phyloP scores from a whole-genome alignment of 2,797 vertebrate species.

The Rhynchotus rufescens region DNA sequence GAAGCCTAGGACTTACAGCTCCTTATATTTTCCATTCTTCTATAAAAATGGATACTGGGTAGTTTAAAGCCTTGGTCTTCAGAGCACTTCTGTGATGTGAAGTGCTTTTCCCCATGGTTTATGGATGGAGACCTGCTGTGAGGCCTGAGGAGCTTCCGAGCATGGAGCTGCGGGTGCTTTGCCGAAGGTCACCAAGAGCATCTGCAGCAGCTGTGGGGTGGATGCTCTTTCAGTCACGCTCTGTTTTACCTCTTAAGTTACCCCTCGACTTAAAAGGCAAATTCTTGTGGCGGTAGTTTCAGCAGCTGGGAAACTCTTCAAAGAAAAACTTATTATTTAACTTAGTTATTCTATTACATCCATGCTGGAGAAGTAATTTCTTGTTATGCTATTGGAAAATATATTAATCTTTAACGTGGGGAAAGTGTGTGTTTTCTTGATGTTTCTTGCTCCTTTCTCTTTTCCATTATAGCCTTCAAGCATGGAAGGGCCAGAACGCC shows the following conservation, averaged over 20 bases:
- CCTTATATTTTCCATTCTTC: neutral
- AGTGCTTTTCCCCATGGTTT: neutral
- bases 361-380: neutral
- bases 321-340: neutral
- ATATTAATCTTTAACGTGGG: rapidly evolving
- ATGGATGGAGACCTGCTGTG: neutral
- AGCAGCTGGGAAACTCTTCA: neutral
- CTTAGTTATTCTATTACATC: rapidly evolving
- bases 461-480: neutral
- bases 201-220: neutral
- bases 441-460: neutral
- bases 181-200: no score
- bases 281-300: neutral
- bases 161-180: neutral
- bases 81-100: neutral
- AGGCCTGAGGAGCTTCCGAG: neutral
- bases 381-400: neutral
- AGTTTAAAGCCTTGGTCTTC: no score
- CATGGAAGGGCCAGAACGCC: neutral
- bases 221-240: neutral
- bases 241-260: neutral
- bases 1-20: neutral
- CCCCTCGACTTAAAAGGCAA: neutral
- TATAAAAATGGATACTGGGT: no score
- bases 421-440: neutral